phyloP scores from a whole-genome alignment of 2,797 vertebrate species.

The Nasua narica region DNA sequence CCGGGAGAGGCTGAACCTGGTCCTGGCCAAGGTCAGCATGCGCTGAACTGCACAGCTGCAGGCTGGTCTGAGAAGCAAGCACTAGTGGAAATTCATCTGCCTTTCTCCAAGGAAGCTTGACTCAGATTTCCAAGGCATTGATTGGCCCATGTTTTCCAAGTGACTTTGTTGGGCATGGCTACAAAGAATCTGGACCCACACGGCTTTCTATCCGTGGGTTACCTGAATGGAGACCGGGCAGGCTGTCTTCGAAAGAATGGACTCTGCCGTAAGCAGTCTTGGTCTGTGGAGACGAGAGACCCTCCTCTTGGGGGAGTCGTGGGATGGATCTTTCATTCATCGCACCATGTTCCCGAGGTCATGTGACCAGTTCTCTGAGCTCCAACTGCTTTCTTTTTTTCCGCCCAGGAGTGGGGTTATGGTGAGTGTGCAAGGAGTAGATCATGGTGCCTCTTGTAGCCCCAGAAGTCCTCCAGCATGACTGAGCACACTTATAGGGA shows the following conservation, averaged over 20 bases:
- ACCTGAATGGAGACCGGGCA: neutral
- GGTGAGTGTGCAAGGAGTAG: neutral
- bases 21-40: neutral
- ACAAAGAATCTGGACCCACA: neutral
- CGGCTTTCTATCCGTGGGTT: neutral
- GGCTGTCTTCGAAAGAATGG: neutral
- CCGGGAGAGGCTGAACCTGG: neutral
- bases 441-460: neutral
- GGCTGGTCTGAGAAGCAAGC: neutral
- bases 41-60: fast-evolving
- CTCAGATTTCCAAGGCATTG: neutral
- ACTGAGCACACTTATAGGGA: neutral
- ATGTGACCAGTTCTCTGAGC: neutral
- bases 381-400: neutral
- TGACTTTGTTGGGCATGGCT: neutral
- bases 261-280: neutral
- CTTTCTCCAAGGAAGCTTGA: neutral
- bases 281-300: neutral
- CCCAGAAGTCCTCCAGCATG: fast-evolving
- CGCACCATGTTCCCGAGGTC: neutral
- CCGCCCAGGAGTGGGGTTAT: neutral
- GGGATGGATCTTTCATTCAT: too few relatives aligned
- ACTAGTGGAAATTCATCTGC: neutral
- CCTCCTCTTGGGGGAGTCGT: neutral
- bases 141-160: fast-evolving